Percentiles rank a stretch among this genome's conserved stretches.
Evolutionary conservation across 2,113 vertebrate genomes (phyloP).

Genomic region (Macrotus californicus): DNA sequence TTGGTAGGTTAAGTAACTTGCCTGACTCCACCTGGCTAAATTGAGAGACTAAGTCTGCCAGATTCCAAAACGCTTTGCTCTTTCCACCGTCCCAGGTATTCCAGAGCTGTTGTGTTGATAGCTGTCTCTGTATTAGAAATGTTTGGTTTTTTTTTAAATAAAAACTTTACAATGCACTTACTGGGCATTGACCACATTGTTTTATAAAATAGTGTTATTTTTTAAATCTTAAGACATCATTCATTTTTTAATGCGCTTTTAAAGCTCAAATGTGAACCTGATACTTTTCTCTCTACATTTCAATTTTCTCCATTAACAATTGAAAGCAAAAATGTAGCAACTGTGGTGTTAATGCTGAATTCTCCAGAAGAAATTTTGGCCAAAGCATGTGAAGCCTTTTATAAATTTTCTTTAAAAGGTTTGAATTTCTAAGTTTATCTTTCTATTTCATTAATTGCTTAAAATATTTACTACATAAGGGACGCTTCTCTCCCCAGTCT

Average conservation of each 20-base stretch:
- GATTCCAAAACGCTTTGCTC: too few species aligned
- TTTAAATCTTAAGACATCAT: not conserved
- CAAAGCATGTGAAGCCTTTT: constrained; percentile 89
- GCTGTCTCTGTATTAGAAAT: too few species aligned
- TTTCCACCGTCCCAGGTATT: too few species aligned
- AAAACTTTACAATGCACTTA: too few species aligned
- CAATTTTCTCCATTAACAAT: constrained; percentile 90
- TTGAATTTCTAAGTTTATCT: constrained; percentile 67
- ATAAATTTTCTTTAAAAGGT: constrained; percentile 93
- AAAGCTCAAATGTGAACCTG: not conserved
- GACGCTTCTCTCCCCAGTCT: not conserved
- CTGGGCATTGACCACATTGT: too few species aligned
- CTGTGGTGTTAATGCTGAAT: constrained; percentile 88
- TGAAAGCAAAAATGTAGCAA: too few species aligned
- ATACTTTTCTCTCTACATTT: constrained; percentile 47
- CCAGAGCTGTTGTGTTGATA: too few species aligned
- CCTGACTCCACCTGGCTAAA: too few species aligned
- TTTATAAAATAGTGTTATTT: not conserved
- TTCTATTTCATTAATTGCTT: constrained; percentile 25
- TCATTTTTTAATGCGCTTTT: constrained; percentile 16
- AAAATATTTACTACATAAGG: not conserved
- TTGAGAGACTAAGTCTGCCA: too few species aligned
- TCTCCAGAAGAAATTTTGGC: constrained; percentile 90
- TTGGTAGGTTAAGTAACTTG: too few species aligned
- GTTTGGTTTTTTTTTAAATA: too few species aligned